Evolutionary conservation across 2,888 invertebrate genomes (phyloP).

Genomic region (Hirtodrosophila histrioides): DNA sequence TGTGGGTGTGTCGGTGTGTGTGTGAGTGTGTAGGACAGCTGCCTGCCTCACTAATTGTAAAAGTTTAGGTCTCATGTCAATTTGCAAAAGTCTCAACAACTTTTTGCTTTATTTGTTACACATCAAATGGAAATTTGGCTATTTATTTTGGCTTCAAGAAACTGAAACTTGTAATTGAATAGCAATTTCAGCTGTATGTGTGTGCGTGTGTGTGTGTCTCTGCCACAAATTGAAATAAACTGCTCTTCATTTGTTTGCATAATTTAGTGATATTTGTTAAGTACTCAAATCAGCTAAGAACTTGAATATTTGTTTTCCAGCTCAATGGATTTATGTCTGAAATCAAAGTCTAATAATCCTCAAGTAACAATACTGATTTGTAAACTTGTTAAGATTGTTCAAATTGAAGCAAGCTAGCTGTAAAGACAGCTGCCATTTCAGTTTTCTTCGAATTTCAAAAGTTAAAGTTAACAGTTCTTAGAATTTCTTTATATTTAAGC

Average conservation of each 20-base stretch:
- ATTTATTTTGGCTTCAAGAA: constrained; percentile 53
- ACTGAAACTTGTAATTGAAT: constrained; percentile 69
- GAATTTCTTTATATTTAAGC: too few relatives aligned
- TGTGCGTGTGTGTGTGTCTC: constrained; percentile 1
- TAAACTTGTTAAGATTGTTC: background rate
- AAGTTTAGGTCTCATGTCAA: constrained; percentile 58
- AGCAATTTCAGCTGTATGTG: constrained; percentile 36
- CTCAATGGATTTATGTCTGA: constrained; percentile 10
- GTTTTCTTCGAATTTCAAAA: constrained; percentile 2
- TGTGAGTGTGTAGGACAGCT: background rate
- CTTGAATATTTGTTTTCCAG: constrained; percentile 4
- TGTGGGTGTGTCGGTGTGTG: constrained; percentile 7
- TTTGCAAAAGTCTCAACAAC: constrained; percentile 41
- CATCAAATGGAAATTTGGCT: constrained; percentile 58
- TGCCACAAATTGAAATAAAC: constrained; percentile 48
- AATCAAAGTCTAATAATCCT: constrained; percentile 1
- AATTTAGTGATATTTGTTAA: constrained; percentile 34
- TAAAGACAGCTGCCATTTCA: background rate
- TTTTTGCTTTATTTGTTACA: constrained; percentile 51
- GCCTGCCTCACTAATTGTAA: constrained; percentile 62
- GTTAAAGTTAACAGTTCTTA: too few relatives aligned
- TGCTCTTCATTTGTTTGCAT: constrained; percentile 51
- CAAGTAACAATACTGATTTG: background rate
- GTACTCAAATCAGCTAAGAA: constrained; percentile 31
- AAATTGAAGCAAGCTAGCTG: too few relatives aligned